Evolutionary conservation across 2,797 vertebrate genomes (phyloP).

Genomic region (Pelobates cultripes): DNA sequence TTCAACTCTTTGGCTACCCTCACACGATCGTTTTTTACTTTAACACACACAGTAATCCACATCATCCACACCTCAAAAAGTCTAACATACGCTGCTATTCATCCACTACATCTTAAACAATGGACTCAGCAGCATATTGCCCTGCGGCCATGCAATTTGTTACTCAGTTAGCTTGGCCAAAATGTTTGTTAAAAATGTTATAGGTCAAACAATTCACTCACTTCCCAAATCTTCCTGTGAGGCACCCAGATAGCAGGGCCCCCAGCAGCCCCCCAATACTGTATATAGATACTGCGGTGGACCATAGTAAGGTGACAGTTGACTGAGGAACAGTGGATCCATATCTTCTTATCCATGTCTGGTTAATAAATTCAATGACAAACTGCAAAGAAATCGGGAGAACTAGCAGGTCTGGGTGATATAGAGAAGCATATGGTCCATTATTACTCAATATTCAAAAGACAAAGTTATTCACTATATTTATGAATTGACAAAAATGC

Average conservation of each 20-base stretch:
- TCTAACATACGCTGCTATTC: too few species aligned
- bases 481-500: too few species aligned
- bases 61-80: too few species aligned
- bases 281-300: constrained; percentile 73
- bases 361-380: constrained; percentile 80
- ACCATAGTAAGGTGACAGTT: constrained; percentile 78
- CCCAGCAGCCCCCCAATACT: constrained; percentile 76
- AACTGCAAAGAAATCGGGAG: constrained; percentile 65
- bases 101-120: too few species aligned
- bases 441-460: too few species aligned
- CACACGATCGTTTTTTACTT: too few species aligned
- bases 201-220: constrained; percentile 59
- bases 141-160: too few species aligned
- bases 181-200: not conserved
- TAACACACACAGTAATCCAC: too few species aligned
- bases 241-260: constrained; percentile 63
- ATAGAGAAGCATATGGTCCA: too few species aligned
- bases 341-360: constrained; percentile 75
- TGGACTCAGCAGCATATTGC: too few species aligned
- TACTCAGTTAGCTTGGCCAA: not conserved
- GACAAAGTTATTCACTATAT: too few species aligned
- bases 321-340: constrained; percentile 62
- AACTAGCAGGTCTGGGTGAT: not conserved
- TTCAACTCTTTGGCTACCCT: too few species aligned
- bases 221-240: constrained; percentile 77